phyloP scores from a whole-genome alignment of 2,113 vertebrate genomes.

The mouse (Mus musculus) region GRCm39 chr3:157707001-157707500 shows the following conservation, averaged over 20 bases:
- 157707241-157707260: slow-evolving; percentile 36
- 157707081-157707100: background rate
- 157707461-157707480: slow-evolving; percentile 20
- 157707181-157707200: background rate
- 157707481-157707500: background rate
- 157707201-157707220: background rate
- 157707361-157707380: background rate
- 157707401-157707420: background rate
- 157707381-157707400: background rate
- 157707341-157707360: background rate
- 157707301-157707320: background rate
- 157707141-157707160: background rate
- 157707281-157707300: background rate
- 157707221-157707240: slow-evolving; percentile 1
- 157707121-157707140: background rate
- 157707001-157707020: background rate
- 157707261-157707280: slow-evolving; percentile 9
- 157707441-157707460: background rate
- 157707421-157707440: background rate
- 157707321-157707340: background rate
- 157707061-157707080: background rate
- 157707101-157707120: background rate
- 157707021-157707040: background rate
- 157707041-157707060: background rate
- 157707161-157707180: background rate